Percentiles rank a stretch among this genome's conserved stretches.
Evolutionary conservation across 2,797 vertebrate species (phyloP).

Genomic region (Nannoperca obscura): DNA sequence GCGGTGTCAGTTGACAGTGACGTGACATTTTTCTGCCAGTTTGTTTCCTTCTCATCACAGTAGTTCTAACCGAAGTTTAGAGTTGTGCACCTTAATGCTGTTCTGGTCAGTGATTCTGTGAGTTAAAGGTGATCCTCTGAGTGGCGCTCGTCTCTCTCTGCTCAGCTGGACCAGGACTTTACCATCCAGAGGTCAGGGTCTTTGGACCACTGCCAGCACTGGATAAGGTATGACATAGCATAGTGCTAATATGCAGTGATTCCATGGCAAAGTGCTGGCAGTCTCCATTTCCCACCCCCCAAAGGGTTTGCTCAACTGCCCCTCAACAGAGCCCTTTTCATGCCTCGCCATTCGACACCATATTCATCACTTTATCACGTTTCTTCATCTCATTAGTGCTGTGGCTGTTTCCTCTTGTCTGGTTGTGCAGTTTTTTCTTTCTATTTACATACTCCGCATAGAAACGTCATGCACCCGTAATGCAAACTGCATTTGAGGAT

Average conservation of each 20-base stretch:
- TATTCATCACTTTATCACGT: constrained; percentile 78
- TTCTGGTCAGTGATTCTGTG: constrained; percentile 49
- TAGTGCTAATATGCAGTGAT: constrained; percentile 90
- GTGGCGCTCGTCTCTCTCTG: constrained; percentile 93
- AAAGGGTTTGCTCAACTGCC: constrained; percentile 88
- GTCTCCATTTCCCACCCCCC: constrained; percentile 88
- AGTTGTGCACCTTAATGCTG: constrained; percentile 31
- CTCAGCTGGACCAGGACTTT: constrained; percentile 95
- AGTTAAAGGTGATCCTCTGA: constrained; percentile 90
- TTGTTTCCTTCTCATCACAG: constrained; percentile 21
- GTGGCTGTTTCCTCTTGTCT: constrained; percentile 64
- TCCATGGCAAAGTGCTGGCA: constrained; percentile 97
- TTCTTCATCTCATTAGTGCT: constrained; percentile 86
- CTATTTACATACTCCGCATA: constrained; percentile 62
- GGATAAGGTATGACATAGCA: constrained; percentile 97
- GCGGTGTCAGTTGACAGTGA: constrained; percentile 9
- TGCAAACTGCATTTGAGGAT: constrained; percentile 12
- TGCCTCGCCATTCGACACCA: constrained; percentile 31
- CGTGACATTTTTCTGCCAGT: constrained; percentile 28
- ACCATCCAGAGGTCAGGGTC: constrained; percentile 97
- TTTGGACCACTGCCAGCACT: constrained; percentile 96
- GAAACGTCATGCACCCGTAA: background rate
- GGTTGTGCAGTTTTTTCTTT: constrained; percentile 45
- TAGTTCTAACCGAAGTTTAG: constrained; percentile 20
- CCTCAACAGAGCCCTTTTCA: constrained; percentile 83